Evolutionary conservation across 1,140 invertebrate species (phyloP).

Genomic region (Caenorhabditis inopinata): DNA sequence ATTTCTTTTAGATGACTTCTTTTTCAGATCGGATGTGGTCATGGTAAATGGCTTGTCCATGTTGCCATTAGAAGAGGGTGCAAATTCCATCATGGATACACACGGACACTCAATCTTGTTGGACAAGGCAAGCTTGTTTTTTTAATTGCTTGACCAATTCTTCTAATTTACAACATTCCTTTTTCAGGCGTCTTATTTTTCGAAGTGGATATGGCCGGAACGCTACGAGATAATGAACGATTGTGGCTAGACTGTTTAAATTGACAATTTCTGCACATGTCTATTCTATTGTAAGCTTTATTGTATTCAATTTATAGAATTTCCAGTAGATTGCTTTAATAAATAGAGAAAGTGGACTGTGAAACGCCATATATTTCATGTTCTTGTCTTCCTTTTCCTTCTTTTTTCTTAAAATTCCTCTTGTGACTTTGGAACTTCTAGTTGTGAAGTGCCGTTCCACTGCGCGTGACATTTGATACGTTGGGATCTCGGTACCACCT

Average conservation of each 20-base stretch:
- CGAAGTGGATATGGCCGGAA: not conserved
- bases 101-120: not conserved
- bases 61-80: not conserved
- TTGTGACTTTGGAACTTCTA: not conserved
- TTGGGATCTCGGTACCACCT: not conserved
- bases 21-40: not conserved
- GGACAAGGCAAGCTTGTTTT: not conserved
- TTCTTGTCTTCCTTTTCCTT: not conserved
- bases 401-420: no score
- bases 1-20: no score
- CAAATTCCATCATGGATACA: slow-evolving; percentile 3
- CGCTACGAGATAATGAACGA: not conserved
- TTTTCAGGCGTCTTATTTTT: slow-evolving; percentile 1
- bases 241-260: slow-evolving; percentile 8
- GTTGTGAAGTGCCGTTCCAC: not conserved
- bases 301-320: not conserved
- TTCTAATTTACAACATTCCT: not conserved
- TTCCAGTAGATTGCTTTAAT: slow-evolving; percentile 4
- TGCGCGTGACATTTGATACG: slow-evolving; percentile 25
- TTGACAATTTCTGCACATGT: not conserved
- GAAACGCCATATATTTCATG: not conserved
- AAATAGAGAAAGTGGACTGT: not conserved
- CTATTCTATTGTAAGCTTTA: not conserved
- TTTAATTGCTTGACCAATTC: not conserved
- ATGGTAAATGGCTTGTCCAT: not conserved